A percentile compares a stretch with the other conserved stretches of the same genome.
These are phyloP conservation scores for Pollenia labialis DNA, from an alignment of 2,888 invertebrate species.

Conservation along the genomic window DNA sequence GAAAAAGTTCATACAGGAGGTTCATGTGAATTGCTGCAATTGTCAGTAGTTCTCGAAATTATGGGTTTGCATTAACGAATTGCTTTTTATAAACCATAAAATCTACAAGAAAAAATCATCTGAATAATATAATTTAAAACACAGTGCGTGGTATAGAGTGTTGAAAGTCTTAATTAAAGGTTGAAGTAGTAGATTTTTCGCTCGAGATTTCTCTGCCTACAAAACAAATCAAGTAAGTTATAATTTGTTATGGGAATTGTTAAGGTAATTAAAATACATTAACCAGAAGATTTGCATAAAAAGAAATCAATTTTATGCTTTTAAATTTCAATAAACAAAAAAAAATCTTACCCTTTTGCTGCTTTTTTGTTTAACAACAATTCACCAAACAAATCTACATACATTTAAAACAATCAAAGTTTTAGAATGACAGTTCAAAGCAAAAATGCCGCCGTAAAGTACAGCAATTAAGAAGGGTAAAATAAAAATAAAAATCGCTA, in stretches of 20 bases:
- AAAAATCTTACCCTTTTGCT: conserved; percentile 18
- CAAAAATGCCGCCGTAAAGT: conserved; percentile 76
- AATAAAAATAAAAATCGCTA: conserved; percentile 17
- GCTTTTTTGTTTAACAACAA: conserved; percentile 7
- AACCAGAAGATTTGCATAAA: conserved; percentile 37
- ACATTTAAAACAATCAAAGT: conserved; percentile 73
- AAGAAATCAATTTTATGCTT: conserved; percentile 22
- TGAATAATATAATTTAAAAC: conserved; percentile 49
- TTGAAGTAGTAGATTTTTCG: not conserved
- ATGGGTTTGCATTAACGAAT: conserved; percentile 62
- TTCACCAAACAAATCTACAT: conserved; percentile 5
- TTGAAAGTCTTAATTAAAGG: conserved; percentile 70
- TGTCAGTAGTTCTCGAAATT: conserved; percentile 67
- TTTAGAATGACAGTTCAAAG: conserved; percentile 83
- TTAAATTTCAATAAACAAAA: not conserved
- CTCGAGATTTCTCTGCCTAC: not conserved
- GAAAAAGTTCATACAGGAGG: conserved; percentile 43
- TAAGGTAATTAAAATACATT: conserved; percentile 41
- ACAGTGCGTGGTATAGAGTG: conserved; percentile 57
- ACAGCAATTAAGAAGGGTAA: conserved; percentile 65
- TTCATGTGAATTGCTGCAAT: conserved; percentile 64
- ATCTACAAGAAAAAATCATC: conserved; percentile 43
- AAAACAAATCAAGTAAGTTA: not conserved
- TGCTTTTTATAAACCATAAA: conserved; percentile 57
- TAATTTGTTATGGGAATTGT: conserved; percentile 62